Evolutionary conservation across 2,888 invertebrate species (phyloP), one percentile per base, ranked within the genome.

Genomic region (Oxyteleia sp.): DNA sequence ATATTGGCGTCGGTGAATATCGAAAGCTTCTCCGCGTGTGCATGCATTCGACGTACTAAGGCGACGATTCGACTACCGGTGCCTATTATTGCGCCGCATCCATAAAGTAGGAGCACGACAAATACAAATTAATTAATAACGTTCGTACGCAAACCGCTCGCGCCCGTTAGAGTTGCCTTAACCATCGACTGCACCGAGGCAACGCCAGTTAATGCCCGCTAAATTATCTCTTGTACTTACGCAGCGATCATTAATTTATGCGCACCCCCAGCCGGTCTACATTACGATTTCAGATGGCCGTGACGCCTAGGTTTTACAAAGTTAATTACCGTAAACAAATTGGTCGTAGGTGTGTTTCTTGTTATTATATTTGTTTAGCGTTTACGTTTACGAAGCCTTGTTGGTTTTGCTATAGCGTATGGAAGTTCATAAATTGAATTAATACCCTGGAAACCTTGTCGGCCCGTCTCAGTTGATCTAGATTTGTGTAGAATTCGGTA

Each of bases 61-160:
- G 51, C 26, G 32, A 45, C 2, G 53, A 55, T 29, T 26, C 5
- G 26, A 26, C 26, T 55, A 15, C 49, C 83, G 84, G 71, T 68
- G 80, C 55, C 86, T 86, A 87, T 89, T 89, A 88, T 84, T 76
- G 76, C 85, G 80, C 57, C 71, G 75, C 85, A 84, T 71, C 72
- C 76, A 57, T 89, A 89, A 89, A 87, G 66, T 53, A 71, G 75
- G 51, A 55, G 74, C 61, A 81, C 86, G 90, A 90, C 89, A 90
- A 91, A 89, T 90, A 89, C 88, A 89, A 90, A 91, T 91, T 91
- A 91, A 90, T 91, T 91, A 91, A 90, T 90, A 90, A 90, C 88
- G 88, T 88, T 89, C 91, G 87, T 91, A 89, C 78, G 69, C 69
- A 69, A 90, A 90, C 84, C 87, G 84, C 81, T 66, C 84, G 49